Percentiles rank a stretch among this genome's conserved stretches.
Evolutionary conservation across 2,797 vertebrate genomes (phyloP).

Genomic region (Heliangelus exortis): DNA sequence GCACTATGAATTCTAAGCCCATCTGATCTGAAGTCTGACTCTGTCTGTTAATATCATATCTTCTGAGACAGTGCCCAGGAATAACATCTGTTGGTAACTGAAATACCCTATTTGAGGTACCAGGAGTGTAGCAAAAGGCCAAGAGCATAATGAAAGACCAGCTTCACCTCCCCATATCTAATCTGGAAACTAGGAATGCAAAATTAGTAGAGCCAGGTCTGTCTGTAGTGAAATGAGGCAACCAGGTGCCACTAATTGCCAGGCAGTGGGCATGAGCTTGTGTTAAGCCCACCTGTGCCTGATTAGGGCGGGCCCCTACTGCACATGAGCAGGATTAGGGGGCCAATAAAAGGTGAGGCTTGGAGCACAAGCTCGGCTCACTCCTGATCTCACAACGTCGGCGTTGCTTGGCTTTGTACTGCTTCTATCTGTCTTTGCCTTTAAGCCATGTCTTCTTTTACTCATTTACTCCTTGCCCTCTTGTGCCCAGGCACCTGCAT

Average conservation of each 20-base stretch:
- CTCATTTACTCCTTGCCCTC: neutral
- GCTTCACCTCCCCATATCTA: neutral
- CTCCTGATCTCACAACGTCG: too few relatives aligned
- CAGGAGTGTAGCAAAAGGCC: neutral
- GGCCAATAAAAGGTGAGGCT: too few relatives aligned
- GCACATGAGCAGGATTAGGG: too few relatives aligned
- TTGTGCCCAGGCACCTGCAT: neutral
- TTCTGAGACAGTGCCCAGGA: neutral
- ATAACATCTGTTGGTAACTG: neutral
- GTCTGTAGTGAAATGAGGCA: too few relatives aligned
- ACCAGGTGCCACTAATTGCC: too few relatives aligned
- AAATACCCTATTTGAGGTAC: neutral
- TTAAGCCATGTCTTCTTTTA: neutral
- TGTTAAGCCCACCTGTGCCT: too few relatives aligned
- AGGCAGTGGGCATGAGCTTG: too few relatives aligned
- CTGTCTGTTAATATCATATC: neutral
- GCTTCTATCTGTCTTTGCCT: neutral
- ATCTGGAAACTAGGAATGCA: neutral
- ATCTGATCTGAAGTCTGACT: neutral
- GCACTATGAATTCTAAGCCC: neutral
- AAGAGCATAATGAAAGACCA: neutral
- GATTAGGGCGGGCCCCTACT: too few relatives aligned
- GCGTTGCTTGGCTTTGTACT: too few relatives aligned
- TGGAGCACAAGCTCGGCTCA: too few relatives aligned
- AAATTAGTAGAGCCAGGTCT: accelerated